Evolutionary conservation across 1,140 invertebrate species (phyloP).

Genomic region (Drosophila navojoa): DNA sequence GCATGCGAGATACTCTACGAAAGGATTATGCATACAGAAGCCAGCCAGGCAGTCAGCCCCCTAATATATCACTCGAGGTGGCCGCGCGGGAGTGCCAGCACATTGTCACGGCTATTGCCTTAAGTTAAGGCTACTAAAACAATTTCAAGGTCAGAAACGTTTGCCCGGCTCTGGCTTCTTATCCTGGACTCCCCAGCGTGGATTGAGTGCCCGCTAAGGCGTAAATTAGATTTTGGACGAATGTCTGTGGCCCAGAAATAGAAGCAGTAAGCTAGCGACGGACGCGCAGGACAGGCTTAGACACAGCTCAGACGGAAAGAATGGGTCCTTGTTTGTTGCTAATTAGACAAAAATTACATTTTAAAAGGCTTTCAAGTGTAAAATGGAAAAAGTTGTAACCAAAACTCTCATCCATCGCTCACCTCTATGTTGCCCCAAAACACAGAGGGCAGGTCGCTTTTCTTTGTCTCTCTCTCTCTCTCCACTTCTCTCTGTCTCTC

Average conservation of each 20-base stretch:
- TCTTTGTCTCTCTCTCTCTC: neutral
- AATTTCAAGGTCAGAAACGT: conserved; percentile 47
- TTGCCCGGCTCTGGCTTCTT: conserved; percentile 25
- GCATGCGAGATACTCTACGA: conserved; percentile 42
- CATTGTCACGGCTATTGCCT: conserved; percentile 46
- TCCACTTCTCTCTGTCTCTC: neutral
- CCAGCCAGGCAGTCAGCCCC: conserved; percentile 8
- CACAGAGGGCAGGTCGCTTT: neutral
- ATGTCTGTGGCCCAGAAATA: conserved; percentile 44
- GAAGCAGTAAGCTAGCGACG: conserved; percentile 8
- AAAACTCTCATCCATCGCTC: conserved; percentile 25
- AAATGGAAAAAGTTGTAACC: conserved; percentile 75
- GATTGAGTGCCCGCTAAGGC: conserved; percentile 60
- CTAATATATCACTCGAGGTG: conserved; percentile 35
- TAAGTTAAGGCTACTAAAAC: conserved; percentile 63
- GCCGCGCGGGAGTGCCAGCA: conserved; percentile 29
- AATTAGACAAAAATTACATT: conserved; percentile 82
- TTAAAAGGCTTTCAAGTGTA: conserved; percentile 75
- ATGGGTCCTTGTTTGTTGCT: conserved; percentile 72
- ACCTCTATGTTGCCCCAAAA: neutral
- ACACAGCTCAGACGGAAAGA: conserved; percentile 4
- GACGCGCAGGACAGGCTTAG: neutral
- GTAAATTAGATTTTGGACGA: conserved; percentile 71
- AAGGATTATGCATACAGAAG: conserved; percentile 55
- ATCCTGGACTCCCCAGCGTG: conserved; percentile 48